Conservation (phyloP, 2,888 invertebrate species). For the Eupithecia insigniata region DNA sequence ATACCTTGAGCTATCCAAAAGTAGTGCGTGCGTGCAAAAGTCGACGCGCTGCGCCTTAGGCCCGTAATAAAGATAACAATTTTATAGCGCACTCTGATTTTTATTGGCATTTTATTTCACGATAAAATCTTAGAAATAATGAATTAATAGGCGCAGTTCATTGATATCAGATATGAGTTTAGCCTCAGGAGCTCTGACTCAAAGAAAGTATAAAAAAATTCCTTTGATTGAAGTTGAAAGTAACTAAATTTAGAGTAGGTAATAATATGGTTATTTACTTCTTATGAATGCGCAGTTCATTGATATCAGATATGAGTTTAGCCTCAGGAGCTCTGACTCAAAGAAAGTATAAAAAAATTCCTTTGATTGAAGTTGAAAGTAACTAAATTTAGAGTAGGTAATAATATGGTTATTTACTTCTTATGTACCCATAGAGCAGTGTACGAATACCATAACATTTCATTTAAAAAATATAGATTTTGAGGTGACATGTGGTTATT, state of each 20-base stretch:
- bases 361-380: not conserved
- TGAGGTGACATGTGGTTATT: not conserved
- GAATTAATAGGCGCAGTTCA: constrained; percentile 22
- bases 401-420: not conserved
- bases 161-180: constrained; percentile 21
- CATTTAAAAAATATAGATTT: no score
- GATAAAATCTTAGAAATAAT: constrained; percentile 38
- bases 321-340: constrained; percentile 15
- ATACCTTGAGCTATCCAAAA: not conserved
- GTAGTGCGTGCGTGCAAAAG: constrained; percentile 15
- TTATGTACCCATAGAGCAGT: not conserved
- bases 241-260: not conserved
- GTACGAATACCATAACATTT: no score
- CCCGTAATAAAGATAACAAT: constrained; percentile 35
- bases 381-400: not conserved
- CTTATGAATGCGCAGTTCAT: constrained; percentile 2
- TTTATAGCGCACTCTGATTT: constrained; percentile 40
- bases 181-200: constrained; percentile 14
- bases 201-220: not conserved
- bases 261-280: not conserved
- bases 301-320: constrained; percentile 20
- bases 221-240: not conserved
- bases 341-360: not conserved
- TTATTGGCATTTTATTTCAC: constrained; percentile 38
- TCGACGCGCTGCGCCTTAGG: constrained; percentile 24